Conservation (phyloP, 2,888 invertebrate genomes). For the Hydrotaea cyrtoneurina region DNA sequence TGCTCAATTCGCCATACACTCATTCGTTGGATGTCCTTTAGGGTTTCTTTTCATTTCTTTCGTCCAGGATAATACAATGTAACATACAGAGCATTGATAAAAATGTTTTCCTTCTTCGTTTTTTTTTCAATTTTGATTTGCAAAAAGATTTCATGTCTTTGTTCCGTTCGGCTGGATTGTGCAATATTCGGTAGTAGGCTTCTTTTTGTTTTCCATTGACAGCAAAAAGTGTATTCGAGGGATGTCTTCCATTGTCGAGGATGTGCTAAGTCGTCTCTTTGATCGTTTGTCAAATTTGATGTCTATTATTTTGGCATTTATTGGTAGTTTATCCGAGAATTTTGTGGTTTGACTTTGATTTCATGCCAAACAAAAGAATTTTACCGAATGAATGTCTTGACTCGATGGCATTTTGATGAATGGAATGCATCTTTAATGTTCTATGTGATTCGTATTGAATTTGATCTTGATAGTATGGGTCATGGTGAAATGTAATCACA, state of each 20-base stretch:
- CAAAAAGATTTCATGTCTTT: slow-evolving; percentile 6
- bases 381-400: background rate
- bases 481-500: too few relatives aligned
- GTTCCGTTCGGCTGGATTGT: slow-evolving; percentile 21
- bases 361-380: slow-evolving; percentile 8
- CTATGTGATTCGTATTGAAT: too few relatives aligned
- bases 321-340: slow-evolving; percentile 51
- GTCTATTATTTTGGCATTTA: slow-evolving; percentile 64
- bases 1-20: slow-evolving; percentile 55
- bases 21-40: slow-evolving; percentile 20
- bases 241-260: background rate
- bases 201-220: slow-evolving; percentile 43
- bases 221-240: slow-evolving; percentile 5
- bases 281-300: slow-evolving; percentile 48
- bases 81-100: slow-evolving; percentile 20
- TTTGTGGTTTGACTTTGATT: slow-evolving; percentile 63
- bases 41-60: slow-evolving; percentile 5
- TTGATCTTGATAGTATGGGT: too few relatives aligned
- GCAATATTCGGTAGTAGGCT: slow-evolving; percentile 42
- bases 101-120: slow-evolving; percentile 33
- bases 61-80: background rate
- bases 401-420: too few relatives aligned
- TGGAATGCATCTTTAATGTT: too few relatives aligned
- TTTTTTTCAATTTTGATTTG: too few relatives aligned
- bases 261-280: slow-evolving; percentile 21